Percentiles rank a stretch among this genome's conserved stretches.
phyloP scores from a whole-genome alignment of 2,113 vertebrate genomes.

The Tenebrosternarchus preto region DNA sequence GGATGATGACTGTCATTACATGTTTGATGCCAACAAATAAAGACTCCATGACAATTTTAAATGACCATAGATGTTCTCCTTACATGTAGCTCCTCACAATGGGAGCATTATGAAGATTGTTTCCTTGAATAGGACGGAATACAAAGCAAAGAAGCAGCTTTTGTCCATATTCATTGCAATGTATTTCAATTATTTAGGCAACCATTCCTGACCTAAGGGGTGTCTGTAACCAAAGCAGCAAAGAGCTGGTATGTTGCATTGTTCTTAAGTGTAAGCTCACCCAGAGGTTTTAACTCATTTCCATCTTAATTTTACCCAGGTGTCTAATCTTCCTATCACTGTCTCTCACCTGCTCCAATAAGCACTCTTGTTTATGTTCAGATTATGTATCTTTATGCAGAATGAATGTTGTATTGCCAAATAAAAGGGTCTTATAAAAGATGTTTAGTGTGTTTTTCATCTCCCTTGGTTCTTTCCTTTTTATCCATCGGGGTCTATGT shows the following conservation, averaged over 20 bases:
- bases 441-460: background rate
- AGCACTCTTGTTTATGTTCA: background rate
- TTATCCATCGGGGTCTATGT: slow-evolving; percentile 32
- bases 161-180: background rate
- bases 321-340: background rate
- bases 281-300: background rate
- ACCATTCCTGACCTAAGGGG: background rate
- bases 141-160: background rate
- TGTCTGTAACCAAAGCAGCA: background rate
- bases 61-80: no score
- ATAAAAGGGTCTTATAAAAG: slow-evolving; percentile 25
- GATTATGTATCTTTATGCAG: background rate
- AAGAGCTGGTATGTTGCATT: background rate
- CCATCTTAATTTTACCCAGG: background rate
- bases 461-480: slow-evolving; percentile 20
- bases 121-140: background rate
- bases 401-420: slow-evolving; percentile 1
- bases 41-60: no score
- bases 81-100: background rate
- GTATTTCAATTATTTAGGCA: background rate
- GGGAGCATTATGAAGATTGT: background rate
- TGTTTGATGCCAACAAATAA: background rate
- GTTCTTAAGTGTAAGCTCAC: background rate
- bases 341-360: slow-evolving; percentile 4
- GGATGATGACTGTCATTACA: background rate